Percentiles rank a stretch among this genome's conserved stretches.
Conservation (phyloP, 2,888 invertebrate genomes). For the Cheilosia soror region DNA sequence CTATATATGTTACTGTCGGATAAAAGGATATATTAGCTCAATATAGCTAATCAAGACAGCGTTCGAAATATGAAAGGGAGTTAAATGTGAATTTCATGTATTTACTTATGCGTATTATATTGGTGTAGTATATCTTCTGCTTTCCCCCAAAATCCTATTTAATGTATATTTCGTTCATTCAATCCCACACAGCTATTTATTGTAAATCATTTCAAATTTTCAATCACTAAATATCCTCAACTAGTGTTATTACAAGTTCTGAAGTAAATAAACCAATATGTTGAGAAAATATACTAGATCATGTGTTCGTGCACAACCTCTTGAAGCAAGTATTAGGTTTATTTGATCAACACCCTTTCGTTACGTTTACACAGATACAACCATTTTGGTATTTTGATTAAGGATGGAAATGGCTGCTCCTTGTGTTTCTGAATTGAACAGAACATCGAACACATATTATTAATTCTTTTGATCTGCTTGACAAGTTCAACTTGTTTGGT, state of each 20-base stretch:
- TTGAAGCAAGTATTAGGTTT: background rate
- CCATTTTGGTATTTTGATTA: conserved; percentile 45
- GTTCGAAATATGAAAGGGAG: too few relatives aligned
- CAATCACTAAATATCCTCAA: background rate
- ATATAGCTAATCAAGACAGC: too few relatives aligned
- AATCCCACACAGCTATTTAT: background rate
- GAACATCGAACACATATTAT: background rate
- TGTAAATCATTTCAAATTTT: background rate
- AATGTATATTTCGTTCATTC: too few relatives aligned
- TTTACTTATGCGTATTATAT: too few relatives aligned
- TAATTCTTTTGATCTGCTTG: conserved; percentile 1
- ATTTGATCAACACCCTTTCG: conserved; percentile 16
- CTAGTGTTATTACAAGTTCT: background rate
- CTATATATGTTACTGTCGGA: too few relatives aligned
- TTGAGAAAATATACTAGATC: background rate
- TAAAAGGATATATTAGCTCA: too few relatives aligned
- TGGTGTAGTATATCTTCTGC: too few relatives aligned
- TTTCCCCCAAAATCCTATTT: too few relatives aligned
- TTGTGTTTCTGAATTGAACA: conserved; percentile 11
- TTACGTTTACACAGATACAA: background rate
- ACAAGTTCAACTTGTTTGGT: conserved; percentile 5
- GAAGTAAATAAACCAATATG: background rate
- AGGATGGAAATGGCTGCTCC: conserved; percentile 9
- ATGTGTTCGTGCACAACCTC: background rate
- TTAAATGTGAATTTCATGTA: too few relatives aligned